These are phyloP conservation scores for Hydrophis major DNA, from an alignment of 2,797 vertebrate genomes.

Conservation along the genomic window DNA sequence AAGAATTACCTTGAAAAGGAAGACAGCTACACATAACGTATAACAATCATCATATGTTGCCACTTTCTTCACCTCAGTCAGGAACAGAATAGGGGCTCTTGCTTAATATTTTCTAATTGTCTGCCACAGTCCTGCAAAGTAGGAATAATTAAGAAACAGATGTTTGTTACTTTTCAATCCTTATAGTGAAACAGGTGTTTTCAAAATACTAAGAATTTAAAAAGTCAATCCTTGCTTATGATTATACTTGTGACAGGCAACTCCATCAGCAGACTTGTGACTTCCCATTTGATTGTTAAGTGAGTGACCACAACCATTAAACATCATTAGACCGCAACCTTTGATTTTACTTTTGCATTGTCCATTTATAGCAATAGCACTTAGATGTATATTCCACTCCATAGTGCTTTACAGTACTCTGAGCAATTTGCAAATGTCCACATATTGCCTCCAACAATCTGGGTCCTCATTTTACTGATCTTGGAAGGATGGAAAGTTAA, in stretches of 20 bases:
- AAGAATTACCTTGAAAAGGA: slow-evolving; percentile 10
- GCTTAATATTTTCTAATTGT: not conserved
- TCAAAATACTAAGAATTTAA: not conserved
- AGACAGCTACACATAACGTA: not conserved
- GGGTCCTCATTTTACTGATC: too few relatives aligned
- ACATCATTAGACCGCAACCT: not conserved
- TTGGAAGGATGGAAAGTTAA: too few relatives aligned
- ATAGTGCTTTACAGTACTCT: not conserved
- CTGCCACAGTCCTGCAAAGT: not conserved
- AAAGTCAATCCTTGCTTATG: not conserved
- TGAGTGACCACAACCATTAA: not conserved
- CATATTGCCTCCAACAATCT: not conserved
- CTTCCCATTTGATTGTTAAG: not conserved
- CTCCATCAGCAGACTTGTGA: not conserved
- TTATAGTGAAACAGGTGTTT: not conserved
- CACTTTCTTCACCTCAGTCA: not conserved
- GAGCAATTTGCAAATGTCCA: not conserved
- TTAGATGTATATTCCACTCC: not conserved
- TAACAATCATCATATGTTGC: not conserved
- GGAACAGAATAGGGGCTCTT: not conserved
- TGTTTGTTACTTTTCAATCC: not conserved
- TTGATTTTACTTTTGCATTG: not conserved
- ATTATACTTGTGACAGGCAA: not conserved
- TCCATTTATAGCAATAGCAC: not conserved
- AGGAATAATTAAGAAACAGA: not conserved